Conservation (phyloP, 2,113 vertebrate species). For the Oriolus oriolus region DNA sequence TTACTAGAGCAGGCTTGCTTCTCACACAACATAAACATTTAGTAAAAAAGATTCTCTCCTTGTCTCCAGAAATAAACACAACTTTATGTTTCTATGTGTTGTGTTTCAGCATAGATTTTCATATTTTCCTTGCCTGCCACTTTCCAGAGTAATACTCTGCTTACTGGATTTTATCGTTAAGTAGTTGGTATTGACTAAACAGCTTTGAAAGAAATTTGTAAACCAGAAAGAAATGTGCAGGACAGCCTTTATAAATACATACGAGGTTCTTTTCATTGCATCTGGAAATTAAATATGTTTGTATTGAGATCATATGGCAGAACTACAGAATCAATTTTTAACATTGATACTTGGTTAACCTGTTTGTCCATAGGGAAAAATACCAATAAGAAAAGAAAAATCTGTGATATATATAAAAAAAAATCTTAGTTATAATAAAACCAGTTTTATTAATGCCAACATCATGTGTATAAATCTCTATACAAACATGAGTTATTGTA, state of each 20-base stretch:
- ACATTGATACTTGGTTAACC: background rate
- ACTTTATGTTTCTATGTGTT: background rate
- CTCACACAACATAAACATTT: background rate
- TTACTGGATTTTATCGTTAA: background rate
- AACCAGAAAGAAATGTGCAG: background rate
- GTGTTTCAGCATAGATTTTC: background rate
- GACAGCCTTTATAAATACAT: background rate
- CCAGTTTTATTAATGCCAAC: background rate
- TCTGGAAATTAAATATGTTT: conserved; percentile 11
- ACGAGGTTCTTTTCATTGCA: background rate
- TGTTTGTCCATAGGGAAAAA: background rate
- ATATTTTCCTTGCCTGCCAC: background rate
- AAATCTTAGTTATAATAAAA: background rate
- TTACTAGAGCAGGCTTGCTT: background rate
- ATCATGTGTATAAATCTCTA: background rate
- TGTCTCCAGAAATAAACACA: background rate
- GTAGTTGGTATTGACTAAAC: background rate
- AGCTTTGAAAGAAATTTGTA: background rate
- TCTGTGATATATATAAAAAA: background rate
- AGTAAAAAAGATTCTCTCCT: background rate
- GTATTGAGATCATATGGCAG: background rate
- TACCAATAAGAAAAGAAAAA: background rate
- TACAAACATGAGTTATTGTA: background rate
- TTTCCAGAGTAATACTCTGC: background rate
- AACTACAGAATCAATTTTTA: background rate